Percentiles rank a stretch among this genome's conserved stretches.
phyloP scores from a whole-genome alignment of 1,140 invertebrate species.

The Tetranychus cinnabarinus region DNA sequence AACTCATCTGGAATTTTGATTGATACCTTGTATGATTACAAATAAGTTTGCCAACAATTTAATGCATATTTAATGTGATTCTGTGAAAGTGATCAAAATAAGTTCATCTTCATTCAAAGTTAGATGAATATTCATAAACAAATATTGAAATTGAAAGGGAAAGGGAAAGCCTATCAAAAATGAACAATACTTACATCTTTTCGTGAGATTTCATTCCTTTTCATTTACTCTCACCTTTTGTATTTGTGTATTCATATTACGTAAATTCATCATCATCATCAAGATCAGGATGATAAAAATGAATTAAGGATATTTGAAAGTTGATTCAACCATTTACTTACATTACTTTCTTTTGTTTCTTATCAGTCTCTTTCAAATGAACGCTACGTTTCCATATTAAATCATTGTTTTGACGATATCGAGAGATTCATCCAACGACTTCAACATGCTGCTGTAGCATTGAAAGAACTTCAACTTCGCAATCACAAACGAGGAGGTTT shows the following conservation, averaged over 20 bases:
- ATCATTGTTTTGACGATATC: constrained; percentile 96
- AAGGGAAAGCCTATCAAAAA: no score
- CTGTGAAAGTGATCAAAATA: no score
- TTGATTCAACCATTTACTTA: no score
- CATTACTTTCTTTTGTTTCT: constrained; percentile 1
- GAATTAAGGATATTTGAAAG: not conserved
- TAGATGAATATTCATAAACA: no score
- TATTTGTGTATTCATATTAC: not conserved
- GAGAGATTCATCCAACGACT: constrained; percentile 92
- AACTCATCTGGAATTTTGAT: not conserved
- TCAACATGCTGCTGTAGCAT: constrained; percentile 84
- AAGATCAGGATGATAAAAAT: not conserved
- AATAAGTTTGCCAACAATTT: not conserved
- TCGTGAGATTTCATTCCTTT: no score
- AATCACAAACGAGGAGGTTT: constrained; percentile 7
- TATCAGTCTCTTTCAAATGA: constrained; percentile 10
- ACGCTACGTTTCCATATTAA: constrained; percentile 36
- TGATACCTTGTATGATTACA: not conserved
- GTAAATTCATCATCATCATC: not conserved
- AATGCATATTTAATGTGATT: not conserved
- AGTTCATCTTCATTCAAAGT: no score
- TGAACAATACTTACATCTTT: no score
- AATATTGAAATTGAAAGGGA: no score
- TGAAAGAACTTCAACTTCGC: constrained; percentile 42
- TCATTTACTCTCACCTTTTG: no score